These are phyloP conservation scores for Karalla daura DNA, from an alignment of 2,797 vertebrate genomes.

Conservation along the genomic window DNA sequence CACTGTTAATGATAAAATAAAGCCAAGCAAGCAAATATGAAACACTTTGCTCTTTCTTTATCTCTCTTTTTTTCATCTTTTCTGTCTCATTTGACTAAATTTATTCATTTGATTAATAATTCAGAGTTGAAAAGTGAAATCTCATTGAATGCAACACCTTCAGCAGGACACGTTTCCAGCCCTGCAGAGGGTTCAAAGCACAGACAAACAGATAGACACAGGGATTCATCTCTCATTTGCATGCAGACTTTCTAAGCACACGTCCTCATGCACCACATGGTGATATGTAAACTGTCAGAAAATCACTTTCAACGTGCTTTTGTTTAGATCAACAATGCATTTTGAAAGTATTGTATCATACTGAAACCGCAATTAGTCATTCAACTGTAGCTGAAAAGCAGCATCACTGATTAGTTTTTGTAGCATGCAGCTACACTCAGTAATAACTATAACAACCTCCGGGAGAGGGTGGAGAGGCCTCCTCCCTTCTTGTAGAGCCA, in stretches of 20 bases:
- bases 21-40: too few relatives aligned
- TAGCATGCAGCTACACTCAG: conserved; percentile 67
- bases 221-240: background rate
- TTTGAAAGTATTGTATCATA: background rate
- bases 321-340: background rate
- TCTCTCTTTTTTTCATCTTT: too few relatives aligned
- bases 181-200: conserved; percentile 33
- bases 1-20: too few relatives aligned
- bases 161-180: conserved; percentile 1
- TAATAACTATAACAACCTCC: conserved; percentile 83
- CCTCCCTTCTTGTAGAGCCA: conserved; percentile 96
- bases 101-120: background rate
- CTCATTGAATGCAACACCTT: conserved; percentile 3
- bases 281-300: background rate
- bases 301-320: background rate
- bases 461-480: conserved; percentile 91
- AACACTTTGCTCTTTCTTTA: too few relatives aligned
- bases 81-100: too few relatives aligned
- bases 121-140: background rate
- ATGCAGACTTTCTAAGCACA: background rate
- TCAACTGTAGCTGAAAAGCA: too few relatives aligned
- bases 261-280: conserved; percentile 3
- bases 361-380: too few relatives aligned
- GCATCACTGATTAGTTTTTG: too few relatives aligned
- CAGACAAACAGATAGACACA: conserved; percentile 16